Evolutionary conservation across 2,888 invertebrate species (phyloP), one percentile per base, ranked within the genome.

Genomic region (Nomada ferruginata): DNA sequence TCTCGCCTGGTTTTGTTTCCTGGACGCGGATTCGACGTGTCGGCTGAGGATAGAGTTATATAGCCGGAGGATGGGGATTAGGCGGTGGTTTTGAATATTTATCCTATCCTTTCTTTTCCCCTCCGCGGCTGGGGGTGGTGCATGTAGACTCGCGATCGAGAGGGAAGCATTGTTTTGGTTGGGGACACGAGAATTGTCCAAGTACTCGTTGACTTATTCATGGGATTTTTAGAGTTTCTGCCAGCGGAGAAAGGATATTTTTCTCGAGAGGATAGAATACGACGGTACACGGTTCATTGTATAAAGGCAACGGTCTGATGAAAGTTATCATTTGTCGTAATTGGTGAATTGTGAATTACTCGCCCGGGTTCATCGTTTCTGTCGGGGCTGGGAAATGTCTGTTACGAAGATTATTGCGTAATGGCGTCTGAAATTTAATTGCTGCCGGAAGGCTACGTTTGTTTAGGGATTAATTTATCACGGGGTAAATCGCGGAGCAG

Each of bases 401-500:
- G 23, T 11, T 7, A 18, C 50, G 26, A 50, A n/a, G 15, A 52
- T 63, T 55, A 71, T 65, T 1, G 71, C 20, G 29, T 11, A 63
- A 68, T 47, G 20, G 53, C 53, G 59, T 50, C 57, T 18, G 23
- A 50, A 50, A 71, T 55, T 13, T 20, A 60, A 29, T 65, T 53
- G 65, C 59, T 64, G 29, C 47, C 52, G 29, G n/a, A 20, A 23
- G 60, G n/a, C 15, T 44, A 23, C 20, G 79, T n/a, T 64, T 66
- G 71, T 71, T 55, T 50, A 42, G 47, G 61, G n/a, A 73, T 66
- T 55, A 66, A 72, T 72, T 72, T 20, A 64, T 80, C 68, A 26
- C 52, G 26, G 29, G 44, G 79, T 63, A 55, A 63, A 76, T 72
- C 44, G 69, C 5, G 26, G 53, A 4, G 57, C 18, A 53, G 57